phyloP scores from a whole-genome alignment of 2,797 vertebrate genomes.

The Malacoraja senta region DNA sequence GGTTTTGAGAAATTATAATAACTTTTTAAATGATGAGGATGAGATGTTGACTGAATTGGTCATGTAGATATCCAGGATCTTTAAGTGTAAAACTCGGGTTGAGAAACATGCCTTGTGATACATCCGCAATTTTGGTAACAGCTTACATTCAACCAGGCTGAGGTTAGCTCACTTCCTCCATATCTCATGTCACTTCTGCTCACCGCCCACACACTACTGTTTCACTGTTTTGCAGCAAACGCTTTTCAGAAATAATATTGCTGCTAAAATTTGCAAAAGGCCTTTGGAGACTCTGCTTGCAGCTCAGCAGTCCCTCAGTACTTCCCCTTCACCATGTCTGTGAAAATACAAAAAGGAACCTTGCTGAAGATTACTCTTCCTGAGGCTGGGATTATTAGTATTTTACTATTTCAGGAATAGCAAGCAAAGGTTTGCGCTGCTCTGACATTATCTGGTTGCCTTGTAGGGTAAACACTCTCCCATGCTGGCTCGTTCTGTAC shows the following conservation, averaged over 20 bases:
- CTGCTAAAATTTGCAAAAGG: neutral
- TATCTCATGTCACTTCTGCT: constrained; percentile 34
- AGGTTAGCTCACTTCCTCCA: constrained; percentile 32
- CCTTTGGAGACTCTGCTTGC: neutral
- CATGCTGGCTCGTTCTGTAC: neutral
- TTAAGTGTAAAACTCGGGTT: neutral
- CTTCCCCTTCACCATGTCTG: constrained; percentile 38
- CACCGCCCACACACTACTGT: constrained; percentile 19
- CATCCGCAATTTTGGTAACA: neutral
- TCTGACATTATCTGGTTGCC: neutral
- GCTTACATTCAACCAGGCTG: neutral
- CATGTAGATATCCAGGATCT: no score
- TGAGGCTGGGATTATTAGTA: neutral
- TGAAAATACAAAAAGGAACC: neutral
- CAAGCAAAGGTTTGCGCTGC: neutral
- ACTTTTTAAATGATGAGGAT: no score
- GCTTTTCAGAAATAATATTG: constrained; percentile 22
- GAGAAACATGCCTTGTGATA: neutral
- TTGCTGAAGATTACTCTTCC: neutral
- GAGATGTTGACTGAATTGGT: neutral
- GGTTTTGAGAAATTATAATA: neutral
- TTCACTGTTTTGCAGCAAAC: neutral
- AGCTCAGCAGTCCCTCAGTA: constrained; percentile 17
- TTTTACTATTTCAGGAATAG: neutral
- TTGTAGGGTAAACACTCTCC: neutral